phyloP scores from a whole-genome alignment of 2,113 vertebrate genomes.

The Cichladusa arquata region DNA sequence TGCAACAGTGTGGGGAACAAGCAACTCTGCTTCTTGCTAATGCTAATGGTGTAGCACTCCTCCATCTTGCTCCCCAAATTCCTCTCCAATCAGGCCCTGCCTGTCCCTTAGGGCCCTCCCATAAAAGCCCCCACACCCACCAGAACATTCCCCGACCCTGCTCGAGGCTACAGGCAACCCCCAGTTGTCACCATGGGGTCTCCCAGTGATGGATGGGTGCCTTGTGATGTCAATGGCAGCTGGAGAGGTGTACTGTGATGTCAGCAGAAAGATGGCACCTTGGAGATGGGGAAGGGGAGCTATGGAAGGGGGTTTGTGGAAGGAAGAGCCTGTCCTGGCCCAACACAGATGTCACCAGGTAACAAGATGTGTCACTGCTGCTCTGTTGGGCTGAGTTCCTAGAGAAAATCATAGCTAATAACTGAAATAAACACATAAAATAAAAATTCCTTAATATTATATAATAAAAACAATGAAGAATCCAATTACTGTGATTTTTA shows the following conservation, averaged over 20 bases:
- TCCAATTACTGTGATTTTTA: neutral
- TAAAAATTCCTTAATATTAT: neutral
- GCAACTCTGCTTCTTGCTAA: neutral
- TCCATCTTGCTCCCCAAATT: neutral
- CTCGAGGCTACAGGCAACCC: neutral
- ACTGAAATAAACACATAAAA: neutral
- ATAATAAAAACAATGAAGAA: neutral
- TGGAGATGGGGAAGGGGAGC: neutral
- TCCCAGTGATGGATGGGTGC: neutral
- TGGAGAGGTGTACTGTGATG: neutral
- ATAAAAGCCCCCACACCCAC: neutral
- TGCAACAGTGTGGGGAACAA: neutral
- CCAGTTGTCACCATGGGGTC: neutral
- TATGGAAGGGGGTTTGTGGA: neutral
- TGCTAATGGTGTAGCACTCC: neutral
- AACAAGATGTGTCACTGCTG: neutral
- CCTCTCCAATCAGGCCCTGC: neutral
- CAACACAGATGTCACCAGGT: fast-evolving
- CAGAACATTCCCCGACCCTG: neutral
- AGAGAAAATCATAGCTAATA: neutral
- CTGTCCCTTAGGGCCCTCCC: neutral
- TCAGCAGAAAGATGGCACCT: neutral
- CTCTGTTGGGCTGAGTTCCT: neutral
- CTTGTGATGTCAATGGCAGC: neutral
- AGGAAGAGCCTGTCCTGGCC: neutral